Base-by-base conservation (phyloP, 2,888 invertebrate genomes). In the Byasa hedistus region DNA sequence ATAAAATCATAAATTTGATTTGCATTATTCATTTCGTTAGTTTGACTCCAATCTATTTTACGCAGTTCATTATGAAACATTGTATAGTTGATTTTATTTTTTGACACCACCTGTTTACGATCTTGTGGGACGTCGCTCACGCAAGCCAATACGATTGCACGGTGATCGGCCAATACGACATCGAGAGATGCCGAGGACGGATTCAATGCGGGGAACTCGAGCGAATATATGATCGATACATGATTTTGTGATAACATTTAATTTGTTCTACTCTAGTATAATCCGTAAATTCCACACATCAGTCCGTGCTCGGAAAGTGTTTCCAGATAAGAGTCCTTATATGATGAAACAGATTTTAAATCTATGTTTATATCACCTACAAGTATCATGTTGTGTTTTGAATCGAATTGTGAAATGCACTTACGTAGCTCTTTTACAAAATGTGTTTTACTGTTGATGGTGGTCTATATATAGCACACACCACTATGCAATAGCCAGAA, bases 221-320 rank as follows among this genome's bases (percentile, higher is more conserved):
- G 73, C 67, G 66, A 72, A 75, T 17, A 72, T 69, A 62, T 74
- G 72, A 56, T 73, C 73, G 44, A 73, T 72, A 61, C 72, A 73
- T 39, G 71, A 67, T 67, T 71, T 72, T 55, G 71, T 73, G 2
- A 70, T 59, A 24, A 32, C 51, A 56, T 70, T 68, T n/a, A 61
- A 36, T 62, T 69, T 19, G 55, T 22, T 72, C 71, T 5, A 72
- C 69, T 68, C 70, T 61, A 32, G 70, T 73, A 54, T 66, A 70
- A 22, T 66, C 70, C 0, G n/a, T n/a, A n/a, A n/a, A n/a, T n/a
- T n/a, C n/a, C n/a, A n/a, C n/a, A n/a, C n/a, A n/a, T n/a, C n/a
- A n/a, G 68, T 51, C 69, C 67, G 36, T 54, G 58, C 39, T 61
- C 68, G 61, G 58, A 59, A 3, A 71, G 64, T 60, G 58, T 61